Conservation (phyloP, 2,113 vertebrate genomes). For the Apteryx owenii region DNA sequence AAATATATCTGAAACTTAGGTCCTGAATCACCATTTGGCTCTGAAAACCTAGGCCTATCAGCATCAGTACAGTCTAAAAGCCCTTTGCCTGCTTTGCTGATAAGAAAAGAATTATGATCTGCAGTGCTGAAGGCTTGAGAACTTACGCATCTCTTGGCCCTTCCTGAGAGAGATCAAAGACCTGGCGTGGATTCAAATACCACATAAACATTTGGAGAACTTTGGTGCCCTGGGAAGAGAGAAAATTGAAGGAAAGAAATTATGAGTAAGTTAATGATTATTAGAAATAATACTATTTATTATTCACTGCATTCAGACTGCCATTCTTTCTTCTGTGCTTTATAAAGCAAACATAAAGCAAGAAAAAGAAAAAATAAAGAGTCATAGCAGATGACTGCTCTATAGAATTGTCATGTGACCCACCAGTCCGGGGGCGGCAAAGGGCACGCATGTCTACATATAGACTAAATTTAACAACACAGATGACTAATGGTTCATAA, state of each 20-base stretch:
- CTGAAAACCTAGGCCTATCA: neutral
- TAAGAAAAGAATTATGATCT: neutral
- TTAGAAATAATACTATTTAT: neutral
- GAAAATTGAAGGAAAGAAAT: neutral
- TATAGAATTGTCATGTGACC: neutral
- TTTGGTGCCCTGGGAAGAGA: conserved; percentile 79
- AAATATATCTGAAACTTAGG: neutral
- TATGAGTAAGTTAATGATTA: neutral
- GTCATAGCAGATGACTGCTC: neutral
- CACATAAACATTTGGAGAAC: conserved; percentile 88
- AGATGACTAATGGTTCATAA: neutral
- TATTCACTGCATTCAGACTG: neutral
- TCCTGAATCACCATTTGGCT: too few species aligned
- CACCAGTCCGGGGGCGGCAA: neutral
- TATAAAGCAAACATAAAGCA: neutral
- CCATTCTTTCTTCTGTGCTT: neutral
- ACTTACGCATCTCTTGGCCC: conserved; percentile 88
- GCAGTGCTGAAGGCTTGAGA: neutral
- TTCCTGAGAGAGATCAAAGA: conserved; percentile 87
- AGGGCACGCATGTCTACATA: neutral
- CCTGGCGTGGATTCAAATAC: conserved; percentile 86
- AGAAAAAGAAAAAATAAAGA: neutral
- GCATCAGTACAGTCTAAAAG: neutral
- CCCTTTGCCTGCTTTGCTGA: neutral
- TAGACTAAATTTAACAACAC: neutral